Percentiles rank a stretch among this genome's conserved stretches.
Evolutionary conservation across 2,888 invertebrate genomes (phyloP).

Genomic region (Odontomyia ornata): DNA sequence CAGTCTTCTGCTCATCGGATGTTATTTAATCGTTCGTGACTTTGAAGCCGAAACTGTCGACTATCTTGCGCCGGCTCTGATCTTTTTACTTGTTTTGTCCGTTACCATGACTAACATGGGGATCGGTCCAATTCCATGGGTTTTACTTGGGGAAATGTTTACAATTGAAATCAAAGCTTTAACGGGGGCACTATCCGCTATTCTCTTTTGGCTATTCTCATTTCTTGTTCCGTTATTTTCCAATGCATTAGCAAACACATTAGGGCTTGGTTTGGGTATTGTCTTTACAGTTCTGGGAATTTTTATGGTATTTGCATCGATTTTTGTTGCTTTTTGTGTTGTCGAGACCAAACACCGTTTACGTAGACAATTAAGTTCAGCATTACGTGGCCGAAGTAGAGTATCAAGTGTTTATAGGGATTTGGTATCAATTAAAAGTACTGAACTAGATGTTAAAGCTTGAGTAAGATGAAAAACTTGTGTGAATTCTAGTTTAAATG

Average conservation of each 20-base stretch:
- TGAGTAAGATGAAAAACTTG: no score
- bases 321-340: slow-evolving; percentile 73
- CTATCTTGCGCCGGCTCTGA: slow-evolving; percentile 73
- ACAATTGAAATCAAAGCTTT: slow-evolving; percentile 75
- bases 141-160: slow-evolving; percentile 75
- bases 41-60: slow-evolving; percentile 61
- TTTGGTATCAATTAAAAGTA: no score
- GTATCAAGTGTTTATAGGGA: no score
- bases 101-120: slow-evolving; percentile 80
- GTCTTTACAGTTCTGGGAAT: slow-evolving; percentile 65
- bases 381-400: no score
- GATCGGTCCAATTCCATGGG: slow-evolving; percentile 84
- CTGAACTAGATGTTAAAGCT: no score
- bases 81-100: slow-evolving; percentile 74
- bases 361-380: no score
- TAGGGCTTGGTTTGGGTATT: background rate
- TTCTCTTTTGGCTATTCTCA: slow-evolving; percentile 78
- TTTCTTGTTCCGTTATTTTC: slow-evolving; percentile 73
- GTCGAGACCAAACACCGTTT: slow-evolving; percentile 59
- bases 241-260: background rate
- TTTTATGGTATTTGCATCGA: slow-evolving; percentile 66
- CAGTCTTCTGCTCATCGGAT: no score
- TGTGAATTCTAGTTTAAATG: no score
- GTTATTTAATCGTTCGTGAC: no score
- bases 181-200: slow-evolving; percentile 76